These are phyloP conservation scores for Aulostomus chinensis DNA, from an alignment of 2,797 vertebrate species.

Conservation along the genomic window DNA sequence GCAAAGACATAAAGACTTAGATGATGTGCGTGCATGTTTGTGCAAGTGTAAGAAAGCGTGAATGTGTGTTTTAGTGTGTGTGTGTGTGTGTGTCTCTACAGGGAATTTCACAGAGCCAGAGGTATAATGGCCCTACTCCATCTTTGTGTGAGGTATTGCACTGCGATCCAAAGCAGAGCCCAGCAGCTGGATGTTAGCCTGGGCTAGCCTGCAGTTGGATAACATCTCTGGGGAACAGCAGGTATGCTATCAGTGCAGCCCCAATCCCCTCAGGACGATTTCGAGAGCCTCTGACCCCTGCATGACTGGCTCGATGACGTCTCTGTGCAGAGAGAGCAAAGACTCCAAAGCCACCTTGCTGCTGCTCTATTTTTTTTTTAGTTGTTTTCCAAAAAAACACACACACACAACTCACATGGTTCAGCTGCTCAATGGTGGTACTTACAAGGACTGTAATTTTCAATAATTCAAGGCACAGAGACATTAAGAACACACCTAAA, in stretches of 20 bases:
- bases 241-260: slow-evolving; percentile 58
- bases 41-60: slow-evolving; percentile 37
- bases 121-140: slow-evolving; percentile 69
- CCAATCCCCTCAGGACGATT: slow-evolving; percentile 55
- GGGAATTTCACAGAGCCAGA: slow-evolving; percentile 59
- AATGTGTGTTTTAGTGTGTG: slow-evolving; percentile 28
- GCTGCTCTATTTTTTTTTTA: slow-evolving; percentile 41
- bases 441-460: slow-evolving; percentile 6
- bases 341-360: slow-evolving; percentile 17
- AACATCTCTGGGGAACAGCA: slow-evolving; percentile 66
- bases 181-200: slow-evolving; percentile 45
- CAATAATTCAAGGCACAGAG: slow-evolving; percentile 17
- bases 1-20: slow-evolving; percentile 30
- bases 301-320: slow-evolving; percentile 52
- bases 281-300: slow-evolving; percentile 65
- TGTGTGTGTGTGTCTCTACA: slow-evolving; percentile 41
- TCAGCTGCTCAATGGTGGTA: slow-evolving; percentile 8
- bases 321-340: slow-evolving; percentile 43
- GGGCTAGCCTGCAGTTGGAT: slow-evolving; percentile 39
- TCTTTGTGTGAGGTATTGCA: slow-evolving; percentile 70
- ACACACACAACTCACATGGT: background rate
- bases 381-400: slow-evolving; percentile 14
- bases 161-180: slow-evolving; percentile 53
- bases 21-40: slow-evolving; percentile 26
- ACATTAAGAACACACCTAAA: slow-evolving; percentile 15